Evolutionary conservation across 2,113 vertebrate genomes (phyloP).

Genomic region (Erinaceus europaeus): DNA sequence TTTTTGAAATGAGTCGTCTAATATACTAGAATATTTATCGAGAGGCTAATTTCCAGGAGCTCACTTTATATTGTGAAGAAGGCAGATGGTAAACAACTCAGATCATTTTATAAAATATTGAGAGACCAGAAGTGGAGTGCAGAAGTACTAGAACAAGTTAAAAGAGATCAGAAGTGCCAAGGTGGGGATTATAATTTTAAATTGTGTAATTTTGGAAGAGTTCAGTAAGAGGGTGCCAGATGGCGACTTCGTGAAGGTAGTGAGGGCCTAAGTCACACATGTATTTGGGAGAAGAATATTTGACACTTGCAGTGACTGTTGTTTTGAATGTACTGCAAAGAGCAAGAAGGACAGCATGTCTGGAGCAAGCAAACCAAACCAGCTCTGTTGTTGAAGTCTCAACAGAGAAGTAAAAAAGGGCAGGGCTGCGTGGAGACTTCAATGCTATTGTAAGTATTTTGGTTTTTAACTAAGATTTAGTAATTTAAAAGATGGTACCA

Average conservation of each 20-base stretch:
- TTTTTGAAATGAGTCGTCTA: not conserved
- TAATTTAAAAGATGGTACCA: too few relatives aligned
- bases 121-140: not conserved
- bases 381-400: too few relatives aligned
- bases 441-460: too few relatives aligned
- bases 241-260: not conserved
- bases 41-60: not conserved
- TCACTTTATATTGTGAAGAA: not conserved
- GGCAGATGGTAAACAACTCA: not conserved
- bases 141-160: too few relatives aligned
- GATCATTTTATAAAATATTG: not conserved
- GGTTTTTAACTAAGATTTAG: too few relatives aligned
- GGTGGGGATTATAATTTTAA: not conserved
- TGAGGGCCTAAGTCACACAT: not conserved
- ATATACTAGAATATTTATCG: not conserved
- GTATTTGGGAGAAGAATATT: not conserved
- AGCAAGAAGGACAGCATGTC: too few relatives aligned
- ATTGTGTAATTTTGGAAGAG: not conserved
- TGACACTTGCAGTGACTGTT: not conserved
- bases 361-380: too few relatives aligned
- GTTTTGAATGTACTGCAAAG: not conserved
- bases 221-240: not conserved
- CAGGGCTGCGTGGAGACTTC: too few relatives aligned
- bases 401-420: not conserved
- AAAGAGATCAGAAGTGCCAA: not conserved